Percentiles rank a stretch among this genome's conserved stretches.
Evolutionary conservation across 2,113 vertebrate species (phyloP).

Genomic region (Neogobius melanostomus): DNA sequence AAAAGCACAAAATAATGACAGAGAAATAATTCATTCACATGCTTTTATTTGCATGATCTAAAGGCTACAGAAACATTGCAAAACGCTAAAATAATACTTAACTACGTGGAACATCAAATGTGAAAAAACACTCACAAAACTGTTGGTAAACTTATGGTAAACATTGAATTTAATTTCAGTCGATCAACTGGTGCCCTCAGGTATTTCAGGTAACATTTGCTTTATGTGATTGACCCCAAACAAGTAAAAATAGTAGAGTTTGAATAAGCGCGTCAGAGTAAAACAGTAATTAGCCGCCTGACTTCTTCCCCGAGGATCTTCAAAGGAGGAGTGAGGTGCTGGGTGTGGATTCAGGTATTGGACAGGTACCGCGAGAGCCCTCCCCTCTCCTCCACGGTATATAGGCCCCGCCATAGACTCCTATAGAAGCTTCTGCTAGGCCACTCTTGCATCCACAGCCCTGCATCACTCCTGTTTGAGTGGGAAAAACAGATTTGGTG

Average conservation of each 20-base stretch:
- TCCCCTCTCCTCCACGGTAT: slow-evolving; percentile 85
- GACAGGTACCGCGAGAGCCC: slow-evolving; percentile 91
- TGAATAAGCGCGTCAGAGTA: background rate
- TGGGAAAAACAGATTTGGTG: slow-evolving; percentile 85
- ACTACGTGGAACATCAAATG: too few relatives aligned
- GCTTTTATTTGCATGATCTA: too few relatives aligned
- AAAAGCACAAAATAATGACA: too few relatives aligned
- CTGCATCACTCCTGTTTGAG: slow-evolving; percentile 76
- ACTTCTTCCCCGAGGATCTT: slow-evolving; percentile 71
- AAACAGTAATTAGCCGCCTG: background rate
- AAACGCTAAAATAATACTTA: too few relatives aligned
- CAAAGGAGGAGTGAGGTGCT: slow-evolving; percentile 82
- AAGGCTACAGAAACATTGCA: too few relatives aligned
- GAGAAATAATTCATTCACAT: too few relatives aligned
- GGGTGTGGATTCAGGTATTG: slow-evolving; percentile 91
- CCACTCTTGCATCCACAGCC: slow-evolving; percentile 76
- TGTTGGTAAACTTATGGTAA: too few relatives aligned
- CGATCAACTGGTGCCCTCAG: background rate
- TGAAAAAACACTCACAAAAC: too few relatives aligned
- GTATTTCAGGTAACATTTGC: background rate
- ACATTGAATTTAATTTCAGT: too few relatives aligned
- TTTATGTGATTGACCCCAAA: background rate
- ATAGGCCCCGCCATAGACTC: slow-evolving; percentile 87
- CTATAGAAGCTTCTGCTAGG: slow-evolving; percentile 83
- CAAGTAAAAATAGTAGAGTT: slow-evolving; percentile 2